Conservation (phyloP, 2,113 vertebrate species). For the Macquaria ambigua region DNA sequence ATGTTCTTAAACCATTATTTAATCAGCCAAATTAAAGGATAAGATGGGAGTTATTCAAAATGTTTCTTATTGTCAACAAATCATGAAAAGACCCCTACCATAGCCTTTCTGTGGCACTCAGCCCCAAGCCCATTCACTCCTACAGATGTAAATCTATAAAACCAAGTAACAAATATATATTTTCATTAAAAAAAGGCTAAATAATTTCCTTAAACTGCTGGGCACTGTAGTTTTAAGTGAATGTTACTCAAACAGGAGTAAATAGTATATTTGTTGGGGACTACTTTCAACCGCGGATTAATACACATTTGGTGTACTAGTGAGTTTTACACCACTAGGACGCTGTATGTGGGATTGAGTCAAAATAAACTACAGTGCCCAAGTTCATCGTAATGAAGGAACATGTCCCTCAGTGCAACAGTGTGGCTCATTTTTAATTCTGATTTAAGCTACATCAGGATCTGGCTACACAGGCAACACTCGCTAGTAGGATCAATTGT, state of each 20-base stretch:
- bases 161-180: not conserved
- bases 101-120: not conserved
- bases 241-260: not conserved
- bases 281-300: not conserved
- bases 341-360: not conserved
- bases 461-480: not conserved
- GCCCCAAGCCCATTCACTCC: not conserved
- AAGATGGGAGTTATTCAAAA: not conserved
- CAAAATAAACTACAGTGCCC: not conserved
- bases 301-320: not conserved
- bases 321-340: not conserved
- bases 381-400: not conserved
- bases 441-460: not conserved
- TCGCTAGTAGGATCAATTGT: not conserved
- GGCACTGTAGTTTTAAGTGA: not conserved
- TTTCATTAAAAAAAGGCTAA: not conserved
- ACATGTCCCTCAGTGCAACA: not conserved
- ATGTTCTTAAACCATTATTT: not conserved
- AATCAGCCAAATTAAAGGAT: slow-evolving; percentile 9
- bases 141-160: not conserved
- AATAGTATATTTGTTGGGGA: not conserved
- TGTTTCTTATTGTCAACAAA: slow-evolving; percentile 18
- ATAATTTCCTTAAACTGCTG: not conserved
- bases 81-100: not conserved
- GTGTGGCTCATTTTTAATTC: not conserved